Base-by-base conservation (phyloP, 2,888 invertebrate genomes). In the Oscheius onirici region DNA sequence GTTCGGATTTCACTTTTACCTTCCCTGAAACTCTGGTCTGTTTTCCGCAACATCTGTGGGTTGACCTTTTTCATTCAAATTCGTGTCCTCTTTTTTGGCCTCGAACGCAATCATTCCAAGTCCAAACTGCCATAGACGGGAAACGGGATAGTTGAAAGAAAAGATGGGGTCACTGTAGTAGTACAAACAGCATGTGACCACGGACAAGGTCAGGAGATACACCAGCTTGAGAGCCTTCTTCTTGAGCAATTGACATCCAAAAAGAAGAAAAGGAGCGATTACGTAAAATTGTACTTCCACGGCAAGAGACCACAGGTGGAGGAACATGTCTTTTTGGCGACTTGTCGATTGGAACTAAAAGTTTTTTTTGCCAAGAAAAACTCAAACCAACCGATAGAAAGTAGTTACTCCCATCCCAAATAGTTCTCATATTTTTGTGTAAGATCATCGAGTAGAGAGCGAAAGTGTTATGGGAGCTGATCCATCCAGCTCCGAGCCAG, bases 221-320 rank as follows among this genome's bases (percentile, higher is more conserved):
- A 5, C 34, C 8, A 55, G 22, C 34, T 55, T 55, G 26, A 26
- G 28, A 2, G n/a, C 13, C 28, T 55, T 34, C 13, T 26, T 55
- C 17, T 26, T 55, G 8, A 55, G 28, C 3, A 28, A 8, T n/a
- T 55, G 55, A 55, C 10, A 3, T 40, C 24, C 13, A 44, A 17
- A 20, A 43, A 60, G 10, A 60, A 17, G 5, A 58, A 66, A 51
- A n/a, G 52, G 52, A 13, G 40, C 65, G 34, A 52, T 41, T 1
- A 51, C 3, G 28, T 61, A 61, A 20, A 63, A 63, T n/a, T 63
- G 63, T 17, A 63, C n/a, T 34, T 63, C 63, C 40, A 66, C 66
- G 13, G 54, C 52, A 26, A 66, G 26, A 11, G 54, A 54, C 66
- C 66, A 66, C 15, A 41, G 34, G 40, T 66, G 66, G 8, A 66